These are phyloP conservation scores for Hestina assimilis DNA, from an alignment of 1,140 invertebrate species.

Conservation along the genomic window DNA sequence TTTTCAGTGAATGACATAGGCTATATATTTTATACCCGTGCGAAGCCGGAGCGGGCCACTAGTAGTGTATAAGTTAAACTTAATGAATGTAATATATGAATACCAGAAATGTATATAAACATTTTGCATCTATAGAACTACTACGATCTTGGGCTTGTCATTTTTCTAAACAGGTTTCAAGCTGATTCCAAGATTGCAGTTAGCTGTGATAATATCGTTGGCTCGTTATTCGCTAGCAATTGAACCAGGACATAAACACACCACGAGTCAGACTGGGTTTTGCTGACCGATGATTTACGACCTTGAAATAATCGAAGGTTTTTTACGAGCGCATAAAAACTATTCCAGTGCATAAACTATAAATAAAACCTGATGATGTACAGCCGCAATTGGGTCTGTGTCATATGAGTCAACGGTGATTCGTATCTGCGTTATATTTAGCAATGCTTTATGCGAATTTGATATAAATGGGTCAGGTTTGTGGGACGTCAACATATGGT, in stretches of 20 bases:
- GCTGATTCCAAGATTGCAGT: slow-evolving; percentile 10
- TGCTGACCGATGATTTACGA: slow-evolving; percentile 38
- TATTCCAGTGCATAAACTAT: slow-evolving; percentile 29
- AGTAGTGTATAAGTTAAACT: no score
- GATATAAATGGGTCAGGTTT: slow-evolving; percentile 30
- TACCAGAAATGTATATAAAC: no score
- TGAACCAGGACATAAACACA: slow-evolving; percentile 12
- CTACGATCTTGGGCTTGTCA: slow-evolving; percentile 11
- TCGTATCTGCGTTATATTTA: slow-evolving; percentile 29
- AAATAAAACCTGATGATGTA: slow-evolving; percentile 33
- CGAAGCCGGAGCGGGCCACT: no score
- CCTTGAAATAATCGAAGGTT: slow-evolving; percentile 37
- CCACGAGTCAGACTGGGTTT: slow-evolving; percentile 17
- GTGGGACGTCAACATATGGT: slow-evolving; percentile 11
- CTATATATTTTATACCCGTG: no score
- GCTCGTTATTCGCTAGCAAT: slow-evolving; percentile 13
- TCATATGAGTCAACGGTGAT: slow-evolving; percentile 40
- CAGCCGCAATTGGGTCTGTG: slow-evolving; percentile 42
- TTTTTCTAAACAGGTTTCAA: slow-evolving; percentile 10
- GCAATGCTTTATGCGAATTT: slow-evolving; percentile 29
- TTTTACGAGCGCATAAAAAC: slow-evolving; percentile 39
- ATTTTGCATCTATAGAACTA: slow-evolving; percentile 3
- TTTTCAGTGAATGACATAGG: no score
- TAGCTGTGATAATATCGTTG: slow-evolving; percentile 9
- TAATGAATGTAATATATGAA: no score